phyloP scores from a whole-genome alignment of 1,140 invertebrate genomes.

The Scaptomyza montana region DNA sequence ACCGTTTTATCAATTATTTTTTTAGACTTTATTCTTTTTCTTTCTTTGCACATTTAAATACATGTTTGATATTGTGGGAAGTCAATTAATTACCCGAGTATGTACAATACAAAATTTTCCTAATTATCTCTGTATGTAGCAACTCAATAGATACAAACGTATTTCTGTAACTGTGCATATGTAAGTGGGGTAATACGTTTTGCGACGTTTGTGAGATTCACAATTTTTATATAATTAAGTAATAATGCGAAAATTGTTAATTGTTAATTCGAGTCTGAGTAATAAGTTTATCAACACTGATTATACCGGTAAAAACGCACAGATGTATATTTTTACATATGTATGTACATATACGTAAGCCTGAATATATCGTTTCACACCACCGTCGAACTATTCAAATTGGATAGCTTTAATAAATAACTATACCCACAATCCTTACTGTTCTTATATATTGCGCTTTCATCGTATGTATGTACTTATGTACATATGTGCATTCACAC shows the following conservation, averaged over 20 bases:
- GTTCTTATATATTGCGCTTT: not conserved
- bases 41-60: not conserved
- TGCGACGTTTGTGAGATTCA: not conserved
- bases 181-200: not conserved
- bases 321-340: not conserved
- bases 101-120: too few relatives aligned
- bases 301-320: constrained; percentile 9
- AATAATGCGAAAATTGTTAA: not conserved
- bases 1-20: not conserved
- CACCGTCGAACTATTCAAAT: not conserved
- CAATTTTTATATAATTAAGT: not conserved
- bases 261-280: not conserved
- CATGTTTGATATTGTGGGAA: not conserved
- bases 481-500: not conserved
- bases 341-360: not conserved
- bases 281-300: not conserved
- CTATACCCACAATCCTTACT: not conserved
- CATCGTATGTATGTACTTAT: not conserved
- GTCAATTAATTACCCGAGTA: not conserved
- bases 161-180: not conserved
- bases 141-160: not conserved
- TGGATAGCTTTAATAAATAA: not conserved
- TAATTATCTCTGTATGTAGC: too few relatives aligned
- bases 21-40: not conserved
- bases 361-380: not conserved